phyloP scores from a whole-genome alignment of 2,888 invertebrate genomes.

The Noctua fimbriata region DNA sequence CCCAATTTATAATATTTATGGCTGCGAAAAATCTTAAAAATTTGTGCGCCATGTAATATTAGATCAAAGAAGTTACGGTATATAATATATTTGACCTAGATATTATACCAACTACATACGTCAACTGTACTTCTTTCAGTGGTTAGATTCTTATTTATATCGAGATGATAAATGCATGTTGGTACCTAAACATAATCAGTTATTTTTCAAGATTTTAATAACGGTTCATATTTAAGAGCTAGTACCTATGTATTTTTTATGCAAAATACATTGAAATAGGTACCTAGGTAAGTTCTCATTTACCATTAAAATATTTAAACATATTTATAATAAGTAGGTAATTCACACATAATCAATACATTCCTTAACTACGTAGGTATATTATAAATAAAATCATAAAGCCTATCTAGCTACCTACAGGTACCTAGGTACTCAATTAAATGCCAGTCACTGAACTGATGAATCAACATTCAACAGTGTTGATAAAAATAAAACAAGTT shows the following conservation, averaged over 20 bases:
- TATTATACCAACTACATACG: slow-evolving; percentile 32
- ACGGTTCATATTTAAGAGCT: slow-evolving; percentile 2
- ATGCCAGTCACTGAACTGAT: slow-evolving; percentile 24
- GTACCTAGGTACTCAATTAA: neutral
- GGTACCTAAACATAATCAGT: neutral
- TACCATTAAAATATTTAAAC: neutral
- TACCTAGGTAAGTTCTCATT: neutral
- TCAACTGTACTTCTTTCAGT: slow-evolving; percentile 36
- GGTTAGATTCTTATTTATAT: slow-evolving; percentile 25
- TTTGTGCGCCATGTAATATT: slow-evolving; percentile 34
- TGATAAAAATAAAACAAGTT: slow-evolving; percentile 20
- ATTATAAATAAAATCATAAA: neutral
- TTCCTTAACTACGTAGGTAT: neutral
- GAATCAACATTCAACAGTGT: neutral
- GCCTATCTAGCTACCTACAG: neutral
- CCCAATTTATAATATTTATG: neutral
- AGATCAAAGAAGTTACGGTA: slow-evolving; percentile 44
- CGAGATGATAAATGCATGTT: neutral
- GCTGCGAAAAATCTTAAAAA: slow-evolving; percentile 3
- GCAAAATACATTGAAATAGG: neutral
- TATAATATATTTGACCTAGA: slow-evolving; percentile 57
- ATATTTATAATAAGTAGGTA: neutral
- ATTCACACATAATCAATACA: neutral
- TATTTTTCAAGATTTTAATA: slow-evolving; percentile 18
- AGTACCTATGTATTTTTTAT: neutral